These are phyloP conservation scores for Margarornis squamiger DNA, from an alignment of 2,797 vertebrate species.

Conservation along the genomic window DNA sequence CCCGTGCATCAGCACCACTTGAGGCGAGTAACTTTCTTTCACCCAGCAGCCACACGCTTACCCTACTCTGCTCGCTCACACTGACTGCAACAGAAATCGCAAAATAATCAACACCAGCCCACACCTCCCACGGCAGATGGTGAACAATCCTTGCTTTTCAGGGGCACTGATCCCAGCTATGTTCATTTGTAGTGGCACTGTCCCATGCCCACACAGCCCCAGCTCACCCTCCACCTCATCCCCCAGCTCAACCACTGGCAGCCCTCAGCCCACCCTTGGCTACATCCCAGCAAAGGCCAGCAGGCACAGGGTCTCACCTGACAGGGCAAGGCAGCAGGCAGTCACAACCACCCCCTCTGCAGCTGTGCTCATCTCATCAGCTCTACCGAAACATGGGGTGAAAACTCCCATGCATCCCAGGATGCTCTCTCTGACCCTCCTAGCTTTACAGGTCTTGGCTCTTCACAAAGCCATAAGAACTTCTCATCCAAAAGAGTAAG, in stretches of 20 bases:
- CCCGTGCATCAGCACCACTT: fast-evolving
- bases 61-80: not conserved
- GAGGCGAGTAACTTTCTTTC: not conserved
- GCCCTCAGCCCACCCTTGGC: not conserved
- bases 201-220: fast-evolving
- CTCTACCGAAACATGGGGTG: fast-evolving
- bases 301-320: not conserved
- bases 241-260: not conserved
- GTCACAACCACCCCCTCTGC: not conserved
- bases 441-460: not conserved
- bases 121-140: not conserved
- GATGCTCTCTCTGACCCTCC: not conserved
- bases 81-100: not conserved
- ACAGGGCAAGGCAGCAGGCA: not conserved
- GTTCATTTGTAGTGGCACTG: fast-evolving
- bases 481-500: not conserved
- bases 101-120: not conserved
- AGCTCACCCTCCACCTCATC: not conserved
- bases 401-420: not conserved
- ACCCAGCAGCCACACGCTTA: not conserved
- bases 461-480: not conserved
- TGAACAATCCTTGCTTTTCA: not conserved
- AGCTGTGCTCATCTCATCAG: not conserved
- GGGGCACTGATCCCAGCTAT: fast-evolving
- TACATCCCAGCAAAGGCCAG: not conserved